A percentile compares a stretch with the other conserved stretches of the same genome.
Evolutionary conservation across 1,140 invertebrate genomes (phyloP).

Genomic region (Ostrea denselamellosa): DNA sequence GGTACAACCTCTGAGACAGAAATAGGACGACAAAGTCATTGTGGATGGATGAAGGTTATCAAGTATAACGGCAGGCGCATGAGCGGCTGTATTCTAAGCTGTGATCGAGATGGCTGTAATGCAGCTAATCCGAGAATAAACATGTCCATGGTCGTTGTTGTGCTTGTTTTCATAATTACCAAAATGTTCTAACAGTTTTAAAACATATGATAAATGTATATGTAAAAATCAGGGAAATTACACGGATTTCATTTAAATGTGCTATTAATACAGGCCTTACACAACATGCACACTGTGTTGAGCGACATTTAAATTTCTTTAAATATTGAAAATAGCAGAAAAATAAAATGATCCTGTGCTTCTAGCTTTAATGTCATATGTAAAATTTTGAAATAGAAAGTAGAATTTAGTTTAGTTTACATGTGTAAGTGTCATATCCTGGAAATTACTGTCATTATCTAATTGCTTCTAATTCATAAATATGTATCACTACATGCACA

Average conservation of each 20-base stretch:
- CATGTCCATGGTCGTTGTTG: not conserved
- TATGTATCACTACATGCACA: too few species aligned
- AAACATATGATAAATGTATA: not conserved
- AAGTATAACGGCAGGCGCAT: constrained; percentile 69
- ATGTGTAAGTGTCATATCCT: too few species aligned
- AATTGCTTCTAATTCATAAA: too few species aligned
- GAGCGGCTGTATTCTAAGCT: constrained; percentile 82
- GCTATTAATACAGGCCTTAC: too few species aligned
- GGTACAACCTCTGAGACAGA: constrained; percentile 75
- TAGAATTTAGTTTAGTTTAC: too few species aligned
- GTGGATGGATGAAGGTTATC: constrained; percentile 74
- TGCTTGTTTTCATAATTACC: not conserved
- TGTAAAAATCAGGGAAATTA: constrained; percentile 3
- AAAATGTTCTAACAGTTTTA: not conserved
- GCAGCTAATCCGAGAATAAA: constrained; percentile 45
- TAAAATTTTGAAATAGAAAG: too few species aligned
- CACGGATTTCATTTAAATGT: not conserved
- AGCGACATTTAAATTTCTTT: too few species aligned
- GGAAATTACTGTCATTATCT: too few species aligned
- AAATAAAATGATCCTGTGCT: too few species aligned
- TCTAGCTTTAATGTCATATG: too few species aligned
- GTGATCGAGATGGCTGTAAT: constrained; percentile 81
- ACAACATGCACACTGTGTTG: too few species aligned
- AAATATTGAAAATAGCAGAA: too few species aligned
- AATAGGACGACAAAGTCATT: constrained; percentile 74